phyloP scores from a whole-genome alignment of 2,888 invertebrate species.

The Nomada lathburiana region DNA sequence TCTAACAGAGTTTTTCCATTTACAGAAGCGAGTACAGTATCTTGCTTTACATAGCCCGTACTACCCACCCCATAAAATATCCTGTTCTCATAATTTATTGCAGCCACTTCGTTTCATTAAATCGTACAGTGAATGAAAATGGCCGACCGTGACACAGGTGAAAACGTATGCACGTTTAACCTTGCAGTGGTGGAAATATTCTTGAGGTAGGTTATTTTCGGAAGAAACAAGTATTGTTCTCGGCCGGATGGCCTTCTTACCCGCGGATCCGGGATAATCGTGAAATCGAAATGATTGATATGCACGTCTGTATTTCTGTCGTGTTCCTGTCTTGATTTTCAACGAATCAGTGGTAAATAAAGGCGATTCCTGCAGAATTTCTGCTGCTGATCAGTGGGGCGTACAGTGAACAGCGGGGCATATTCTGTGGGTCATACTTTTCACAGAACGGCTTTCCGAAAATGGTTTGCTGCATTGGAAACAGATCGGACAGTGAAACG shows the following conservation, averaged over 20 bases:
- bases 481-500: neutral
- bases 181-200: constrained; percentile 5
- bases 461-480: neutral
- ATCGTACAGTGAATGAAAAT: neutral
- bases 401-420: constrained; percentile 1
- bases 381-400: neutral
- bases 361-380: neutral
- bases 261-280: neutral
- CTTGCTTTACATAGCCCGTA: too few species aligned
- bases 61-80: neutral
- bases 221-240: constrained; percentile 10
- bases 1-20: neutral
- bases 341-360: constrained; percentile 19
- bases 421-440: too few species aligned
- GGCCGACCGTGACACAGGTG: constrained; percentile 31
- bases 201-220: constrained; percentile 42
- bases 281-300: neutral
- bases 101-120: too few species aligned
- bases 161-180: constrained; percentile 2
- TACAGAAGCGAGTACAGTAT: neutral
- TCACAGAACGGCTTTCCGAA: neutral
- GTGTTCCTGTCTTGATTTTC: constrained; percentile 12
- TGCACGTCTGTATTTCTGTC: neutral
- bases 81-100: neutral
- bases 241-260: neutral